Percentiles rank a stretch among this genome's conserved stretches.
Conservation (phyloP, 2,797 vertebrate species). For the Esox lucius region DNA sequence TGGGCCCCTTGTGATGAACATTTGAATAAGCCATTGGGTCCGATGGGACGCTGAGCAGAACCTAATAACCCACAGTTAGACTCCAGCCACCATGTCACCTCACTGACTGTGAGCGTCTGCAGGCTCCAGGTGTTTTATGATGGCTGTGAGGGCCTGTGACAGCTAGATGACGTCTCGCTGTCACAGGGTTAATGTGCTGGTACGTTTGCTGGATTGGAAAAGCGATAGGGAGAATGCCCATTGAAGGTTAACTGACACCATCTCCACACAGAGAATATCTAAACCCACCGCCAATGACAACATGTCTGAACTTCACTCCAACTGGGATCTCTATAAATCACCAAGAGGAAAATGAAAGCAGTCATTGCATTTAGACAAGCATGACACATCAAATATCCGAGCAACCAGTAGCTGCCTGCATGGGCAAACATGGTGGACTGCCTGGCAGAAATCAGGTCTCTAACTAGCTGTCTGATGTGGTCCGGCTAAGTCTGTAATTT, state of each 20-base stretch:
- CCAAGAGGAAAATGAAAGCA: constrained; percentile 19
- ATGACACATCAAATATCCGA: constrained; percentile 6
- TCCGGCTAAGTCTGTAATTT: constrained; percentile 46
- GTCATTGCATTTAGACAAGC: constrained; percentile 5
- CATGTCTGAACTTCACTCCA: constrained; percentile 11
- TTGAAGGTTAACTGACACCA: neutral
- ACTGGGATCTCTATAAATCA: constrained; percentile 4
- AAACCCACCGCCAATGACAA: constrained; percentile 5
- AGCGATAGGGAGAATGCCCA: constrained; percentile 33
- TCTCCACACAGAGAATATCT: constrained; percentile 6
- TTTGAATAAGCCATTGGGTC: constrained; percentile 74
- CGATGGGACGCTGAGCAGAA: constrained; percentile 51
- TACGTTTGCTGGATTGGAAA: neutral
- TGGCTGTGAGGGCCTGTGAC: neutral
- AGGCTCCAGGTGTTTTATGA: neutral
- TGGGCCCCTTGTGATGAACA: constrained; percentile 66
- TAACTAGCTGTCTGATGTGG: neutral
- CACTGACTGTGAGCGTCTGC: neutral
- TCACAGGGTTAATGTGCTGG: neutral
- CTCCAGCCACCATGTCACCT: constrained; percentile 51
- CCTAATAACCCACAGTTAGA: constrained; percentile 65
- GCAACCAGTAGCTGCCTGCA: neutral
- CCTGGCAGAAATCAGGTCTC: neutral
- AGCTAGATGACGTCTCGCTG: neutral
- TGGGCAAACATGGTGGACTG: constrained; percentile 32